These are phyloP conservation scores for Cisticola juncidis DNA, from an alignment of 2,113 vertebrate species.

Conservation along the genomic window DNA sequence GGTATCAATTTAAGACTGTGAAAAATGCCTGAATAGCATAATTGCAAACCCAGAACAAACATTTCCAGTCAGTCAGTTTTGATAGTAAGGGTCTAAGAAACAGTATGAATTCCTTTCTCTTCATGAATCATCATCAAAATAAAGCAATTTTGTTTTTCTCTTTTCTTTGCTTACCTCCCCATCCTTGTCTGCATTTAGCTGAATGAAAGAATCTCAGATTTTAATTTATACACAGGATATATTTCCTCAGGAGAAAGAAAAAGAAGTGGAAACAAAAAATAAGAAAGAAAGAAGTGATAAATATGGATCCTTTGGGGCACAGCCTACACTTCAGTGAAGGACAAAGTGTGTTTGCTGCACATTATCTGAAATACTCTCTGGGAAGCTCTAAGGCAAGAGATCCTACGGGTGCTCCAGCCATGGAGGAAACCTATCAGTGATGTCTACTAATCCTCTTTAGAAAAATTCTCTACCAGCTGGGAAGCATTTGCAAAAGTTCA, in stretches of 20 bases:
- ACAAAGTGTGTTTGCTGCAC: neutral
- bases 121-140: neutral
- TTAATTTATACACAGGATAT: neutral
- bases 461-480: neutral
- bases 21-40: neutral
- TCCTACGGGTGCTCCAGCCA: neutral
- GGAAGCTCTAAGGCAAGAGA: neutral
- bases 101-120: neutral
- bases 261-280: neutral
- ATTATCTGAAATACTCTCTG: neutral
- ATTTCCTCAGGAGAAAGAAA: neutral
- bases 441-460: neutral
- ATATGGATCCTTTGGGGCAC: neutral
- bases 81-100: neutral
- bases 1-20: neutral
- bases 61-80: neutral
- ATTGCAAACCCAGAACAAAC: neutral
- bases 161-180: neutral
- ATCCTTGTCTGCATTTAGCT: neutral
- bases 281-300: neutral
- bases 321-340: neutral
- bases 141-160: neutral
- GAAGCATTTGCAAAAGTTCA: neutral
- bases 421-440: neutral
- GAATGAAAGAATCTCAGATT: neutral